Evolutionary conservation across 2,888 invertebrate genomes (phyloP).

Genomic region (Cephus rjabovi): DNA sequence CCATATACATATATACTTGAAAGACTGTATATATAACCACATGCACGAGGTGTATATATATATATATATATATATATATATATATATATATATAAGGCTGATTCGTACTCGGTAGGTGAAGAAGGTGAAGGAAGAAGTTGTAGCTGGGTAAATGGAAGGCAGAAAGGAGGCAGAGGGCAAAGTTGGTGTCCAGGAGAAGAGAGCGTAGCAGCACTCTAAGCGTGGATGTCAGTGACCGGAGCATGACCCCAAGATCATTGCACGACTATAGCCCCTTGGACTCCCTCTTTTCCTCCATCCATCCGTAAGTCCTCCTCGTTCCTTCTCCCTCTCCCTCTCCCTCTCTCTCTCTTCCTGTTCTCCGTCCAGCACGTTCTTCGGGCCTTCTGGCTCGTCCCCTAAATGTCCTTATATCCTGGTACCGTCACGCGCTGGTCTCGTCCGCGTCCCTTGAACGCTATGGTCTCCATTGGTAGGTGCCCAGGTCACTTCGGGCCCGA

Average conservation of each 20-base stretch:
- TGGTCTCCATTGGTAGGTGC: not conserved
- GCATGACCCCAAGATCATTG: conserved; percentile 62
- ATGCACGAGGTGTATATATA: not conserved
- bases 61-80: not conserved
- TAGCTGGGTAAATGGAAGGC: conserved; percentile 15
- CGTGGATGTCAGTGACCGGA: conserved; percentile 63
- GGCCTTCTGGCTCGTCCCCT: conserved; percentile 19
- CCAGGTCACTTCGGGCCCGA: not conserved
- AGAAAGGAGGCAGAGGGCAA: conserved; percentile 37
- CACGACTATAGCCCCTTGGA: conserved; percentile 39
- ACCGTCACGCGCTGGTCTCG: not conserved
- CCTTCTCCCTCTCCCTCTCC: not conserved
- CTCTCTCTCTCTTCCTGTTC: not conserved
- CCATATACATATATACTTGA: too few species aligned
- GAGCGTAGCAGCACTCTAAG: conserved; percentile 41
- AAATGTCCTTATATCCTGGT: conserved; percentile 22
- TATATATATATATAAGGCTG: not conserved
- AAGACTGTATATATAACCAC: not conserved
- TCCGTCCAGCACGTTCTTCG: conserved; percentile 19
- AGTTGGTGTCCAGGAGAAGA: conserved; percentile 39
- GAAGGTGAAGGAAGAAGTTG: not conserved
- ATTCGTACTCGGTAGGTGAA: not conserved
- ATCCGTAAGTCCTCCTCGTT: conserved; percentile 1
- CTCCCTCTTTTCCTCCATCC: conserved; percentile 14
- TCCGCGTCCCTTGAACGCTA: not conserved